phyloP scores from a whole-genome alignment of 2,888 invertebrate species.

The Agapostemon virescens region DNA sequence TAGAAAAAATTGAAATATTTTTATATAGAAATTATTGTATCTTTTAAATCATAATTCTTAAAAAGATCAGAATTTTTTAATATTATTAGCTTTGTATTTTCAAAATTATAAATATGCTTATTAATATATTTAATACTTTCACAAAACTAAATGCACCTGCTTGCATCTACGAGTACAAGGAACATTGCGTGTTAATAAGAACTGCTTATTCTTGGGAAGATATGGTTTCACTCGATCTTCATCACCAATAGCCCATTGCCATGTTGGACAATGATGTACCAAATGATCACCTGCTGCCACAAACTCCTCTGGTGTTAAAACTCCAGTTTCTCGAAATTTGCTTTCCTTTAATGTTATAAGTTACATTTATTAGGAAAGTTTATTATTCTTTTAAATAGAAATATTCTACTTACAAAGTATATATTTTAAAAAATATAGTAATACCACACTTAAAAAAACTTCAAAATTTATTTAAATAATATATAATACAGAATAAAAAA shows the following conservation, averaged over 20 bases:
- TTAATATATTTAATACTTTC: neutral
- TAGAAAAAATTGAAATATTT: neutral
- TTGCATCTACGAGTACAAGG: constrained; percentile 98
- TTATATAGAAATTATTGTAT: neutral
- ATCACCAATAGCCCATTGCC: constrained; percentile 98
- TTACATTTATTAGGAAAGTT: neutral
- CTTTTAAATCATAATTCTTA: neutral
- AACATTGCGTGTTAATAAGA: constrained; percentile 97
- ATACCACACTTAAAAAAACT: neutral
- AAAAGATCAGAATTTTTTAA: neutral
- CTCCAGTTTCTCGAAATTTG: constrained; percentile 98
- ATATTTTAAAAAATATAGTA: neutral
- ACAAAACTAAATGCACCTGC: constrained; percentile 82
- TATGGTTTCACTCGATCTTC: constrained; percentile 93
- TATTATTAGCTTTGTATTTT: neutral
- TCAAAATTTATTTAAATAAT: neutral
- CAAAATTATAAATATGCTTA: neutral
- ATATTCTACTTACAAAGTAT: neutral
- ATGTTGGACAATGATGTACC: constrained; percentile 99
- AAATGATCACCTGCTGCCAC: constrained; percentile 99
- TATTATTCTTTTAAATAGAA: neutral
- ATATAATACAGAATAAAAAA: neutral
- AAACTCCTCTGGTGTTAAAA: constrained; percentile 99
- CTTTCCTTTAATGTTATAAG: constrained; percentile 87
- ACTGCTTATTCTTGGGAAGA: constrained; percentile 97